Evolutionary conservation across 2,113 vertebrate species (phyloP).

Genomic region (Rafetus swinhoei): DNA sequence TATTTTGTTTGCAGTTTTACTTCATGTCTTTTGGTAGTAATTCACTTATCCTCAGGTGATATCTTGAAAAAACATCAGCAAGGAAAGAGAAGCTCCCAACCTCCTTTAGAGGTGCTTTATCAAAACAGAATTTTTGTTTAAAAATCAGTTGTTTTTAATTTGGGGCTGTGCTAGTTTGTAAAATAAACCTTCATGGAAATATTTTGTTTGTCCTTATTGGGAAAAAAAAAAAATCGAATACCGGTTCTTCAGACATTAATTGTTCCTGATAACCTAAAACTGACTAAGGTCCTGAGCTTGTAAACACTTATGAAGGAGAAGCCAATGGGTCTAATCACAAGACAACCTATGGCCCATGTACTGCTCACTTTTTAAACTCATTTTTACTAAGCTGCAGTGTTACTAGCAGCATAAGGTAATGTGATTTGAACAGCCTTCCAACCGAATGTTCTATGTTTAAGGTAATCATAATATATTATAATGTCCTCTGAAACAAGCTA

Average conservation of each 20-base stretch:
- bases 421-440: neutral
- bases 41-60: too few relatives aligned
- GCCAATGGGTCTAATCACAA: neutral
- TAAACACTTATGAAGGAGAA: neutral
- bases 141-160: neutral
- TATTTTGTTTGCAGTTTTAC: too few relatives aligned
- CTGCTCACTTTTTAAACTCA: neutral
- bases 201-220: neutral
- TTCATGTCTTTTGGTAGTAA: too few relatives aligned
- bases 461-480: neutral
- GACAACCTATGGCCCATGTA: neutral
- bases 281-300: neutral
- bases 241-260: neutral
- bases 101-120: too few relatives aligned
- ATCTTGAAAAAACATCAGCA: too few relatives aligned
- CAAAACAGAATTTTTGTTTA: neutral
- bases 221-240: neutral
- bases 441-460: neutral
- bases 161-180: neutral
- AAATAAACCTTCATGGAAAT: neutral
- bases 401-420: neutral
- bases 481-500: neutral
- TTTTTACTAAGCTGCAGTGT: neutral
- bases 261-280: neutral
- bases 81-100: too few relatives aligned